Conservation (phyloP, 2,888 invertebrate genomes). For the Neoaliturus tenellus region DNA sequence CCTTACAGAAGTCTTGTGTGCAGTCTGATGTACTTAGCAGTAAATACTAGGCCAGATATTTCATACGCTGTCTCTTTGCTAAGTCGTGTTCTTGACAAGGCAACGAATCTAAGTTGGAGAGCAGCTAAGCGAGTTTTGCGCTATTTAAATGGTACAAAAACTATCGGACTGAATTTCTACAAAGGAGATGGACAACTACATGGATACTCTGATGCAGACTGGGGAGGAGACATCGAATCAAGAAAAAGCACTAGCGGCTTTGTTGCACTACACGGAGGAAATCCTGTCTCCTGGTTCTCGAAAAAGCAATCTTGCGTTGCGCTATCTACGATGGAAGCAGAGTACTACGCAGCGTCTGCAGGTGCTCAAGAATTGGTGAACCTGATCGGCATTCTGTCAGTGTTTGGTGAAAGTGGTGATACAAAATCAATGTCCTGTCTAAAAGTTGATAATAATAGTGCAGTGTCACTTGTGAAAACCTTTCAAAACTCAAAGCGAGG, state of each 20-base stretch:
- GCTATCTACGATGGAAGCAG: conserved; percentile 50
- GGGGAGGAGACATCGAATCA: conserved; percentile 43
- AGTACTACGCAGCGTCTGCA: too few species aligned
- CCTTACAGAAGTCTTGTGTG: conserved; percentile 52
- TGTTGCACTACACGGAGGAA: conserved; percentile 36
- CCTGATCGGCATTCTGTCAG: not conserved
- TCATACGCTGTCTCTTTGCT: conserved; percentile 41
- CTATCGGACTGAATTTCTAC: conserved; percentile 45
- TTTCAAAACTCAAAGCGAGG: conserved; percentile 22
- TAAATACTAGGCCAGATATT: conserved; percentile 54
- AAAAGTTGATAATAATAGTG: conserved; percentile 22
- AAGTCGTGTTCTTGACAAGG: conserved; percentile 48
- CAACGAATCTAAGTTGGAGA: conserved; percentile 43
- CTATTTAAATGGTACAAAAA: conserved; percentile 54
- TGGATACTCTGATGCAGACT: conserved; percentile 54
- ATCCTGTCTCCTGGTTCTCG: conserved; percentile 51
- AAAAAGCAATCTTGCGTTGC: conserved; percentile 57
- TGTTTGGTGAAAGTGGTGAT: not conserved
- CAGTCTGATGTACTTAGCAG: conserved; percentile 46
- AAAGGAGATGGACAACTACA: conserved; percentile 15
- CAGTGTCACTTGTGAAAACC: not conserved
- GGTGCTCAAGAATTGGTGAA: conserved; percentile 36
- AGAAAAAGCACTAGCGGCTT: conserved; percentile 57
- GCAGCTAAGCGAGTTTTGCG: conserved; percentile 57
- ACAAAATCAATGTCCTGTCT: not conserved